phyloP scores from a whole-genome alignment of 2,113 vertebrate species.

The Alligator mississippiensis region DNA sequence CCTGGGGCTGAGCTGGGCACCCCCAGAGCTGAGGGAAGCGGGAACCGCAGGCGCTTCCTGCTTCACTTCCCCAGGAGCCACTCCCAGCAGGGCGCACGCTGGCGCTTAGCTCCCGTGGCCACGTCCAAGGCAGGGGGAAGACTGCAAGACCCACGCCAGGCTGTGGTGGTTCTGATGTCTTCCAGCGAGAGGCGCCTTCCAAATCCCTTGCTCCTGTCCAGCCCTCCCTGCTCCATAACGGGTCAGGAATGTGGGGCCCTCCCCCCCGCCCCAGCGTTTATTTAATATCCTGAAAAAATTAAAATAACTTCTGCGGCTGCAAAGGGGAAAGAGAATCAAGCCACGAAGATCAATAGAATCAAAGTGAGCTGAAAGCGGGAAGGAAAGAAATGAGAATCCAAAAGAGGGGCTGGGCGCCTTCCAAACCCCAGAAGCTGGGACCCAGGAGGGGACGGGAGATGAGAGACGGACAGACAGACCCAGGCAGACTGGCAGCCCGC shows the following conservation, averaged over 20 bases:
- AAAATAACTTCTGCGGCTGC: conserved; percentile 87
- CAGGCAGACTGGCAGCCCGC: not conserved
- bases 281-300: conserved; percentile 91
- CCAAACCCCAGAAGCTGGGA: not conserved
- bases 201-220: conserved; percentile 75
- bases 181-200: conserved; percentile 88
- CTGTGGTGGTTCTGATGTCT: conserved; percentile 92
- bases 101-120: conserved; percentile 1
- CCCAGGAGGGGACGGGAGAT: not conserved
- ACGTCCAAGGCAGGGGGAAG: conserved; percentile 52
- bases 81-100: not conserved
- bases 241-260: conserved; percentile 60
- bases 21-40: not conserved
- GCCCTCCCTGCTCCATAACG: conserved; percentile 75
- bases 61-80: not conserved
- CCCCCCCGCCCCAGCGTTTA: conserved; percentile 83
- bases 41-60: not conserved
- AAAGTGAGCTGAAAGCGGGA: conserved; percentile 22
- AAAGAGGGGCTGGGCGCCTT: not conserved
- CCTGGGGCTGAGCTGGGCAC: not conserved
- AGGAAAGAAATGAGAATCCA: not conserved
- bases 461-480: not conserved
- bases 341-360: conserved; percentile 72
- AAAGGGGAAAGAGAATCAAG: conserved; percentile 42
- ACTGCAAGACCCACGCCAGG: conserved; percentile 83